These are phyloP conservation scores for Ips nitidus DNA, from an alignment of 1,140 invertebrate genomes.

Conservation along the genomic window DNA sequence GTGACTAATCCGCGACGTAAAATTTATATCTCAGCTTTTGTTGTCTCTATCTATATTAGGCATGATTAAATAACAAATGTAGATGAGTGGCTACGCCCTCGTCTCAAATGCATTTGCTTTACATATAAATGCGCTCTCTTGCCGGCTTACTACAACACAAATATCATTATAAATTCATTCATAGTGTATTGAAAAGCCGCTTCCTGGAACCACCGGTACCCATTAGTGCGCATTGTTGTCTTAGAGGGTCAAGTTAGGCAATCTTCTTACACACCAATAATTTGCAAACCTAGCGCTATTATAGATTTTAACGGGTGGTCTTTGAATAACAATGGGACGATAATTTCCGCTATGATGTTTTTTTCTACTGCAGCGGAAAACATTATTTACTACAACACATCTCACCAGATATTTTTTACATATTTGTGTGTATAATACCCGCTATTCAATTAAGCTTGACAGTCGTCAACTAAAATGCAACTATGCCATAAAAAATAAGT, in stretches of 20 bases:
- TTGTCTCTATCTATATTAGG: slow-evolving; percentile 20
- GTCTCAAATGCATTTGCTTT: slow-evolving; percentile 33
- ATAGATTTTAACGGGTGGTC: no score
- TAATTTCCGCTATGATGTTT: slow-evolving; percentile 1
- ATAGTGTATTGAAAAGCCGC: slow-evolving; percentile 28
- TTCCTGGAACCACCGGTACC: slow-evolving; percentile 18
- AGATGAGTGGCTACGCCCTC: slow-evolving; percentile 34
- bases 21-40: slow-evolving; percentile 25
- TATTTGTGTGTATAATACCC: not conserved
- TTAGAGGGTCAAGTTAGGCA: slow-evolving; percentile 21
- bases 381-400: not conserved
- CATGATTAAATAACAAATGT: slow-evolving; percentile 36
- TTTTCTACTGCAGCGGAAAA: slow-evolving; percentile 2
- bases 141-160: slow-evolving; percentile 22
- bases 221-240: slow-evolving; percentile 20
- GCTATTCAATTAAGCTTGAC: not conserved
- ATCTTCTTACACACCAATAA: not conserved
- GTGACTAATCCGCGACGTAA: slow-evolving; percentile 26
- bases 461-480: no score
- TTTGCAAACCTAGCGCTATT: no score
- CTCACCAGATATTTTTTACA: not conserved
- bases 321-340: not conserved
- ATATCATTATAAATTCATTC: slow-evolving; percentile 33
- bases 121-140: slow-evolving; percentile 26
- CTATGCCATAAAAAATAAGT: no score